Evolutionary conservation across 1,140 invertebrate species (phyloP), one percentile per base, ranked within the genome.

Genomic region (Armadillidium nasatum): DNA sequence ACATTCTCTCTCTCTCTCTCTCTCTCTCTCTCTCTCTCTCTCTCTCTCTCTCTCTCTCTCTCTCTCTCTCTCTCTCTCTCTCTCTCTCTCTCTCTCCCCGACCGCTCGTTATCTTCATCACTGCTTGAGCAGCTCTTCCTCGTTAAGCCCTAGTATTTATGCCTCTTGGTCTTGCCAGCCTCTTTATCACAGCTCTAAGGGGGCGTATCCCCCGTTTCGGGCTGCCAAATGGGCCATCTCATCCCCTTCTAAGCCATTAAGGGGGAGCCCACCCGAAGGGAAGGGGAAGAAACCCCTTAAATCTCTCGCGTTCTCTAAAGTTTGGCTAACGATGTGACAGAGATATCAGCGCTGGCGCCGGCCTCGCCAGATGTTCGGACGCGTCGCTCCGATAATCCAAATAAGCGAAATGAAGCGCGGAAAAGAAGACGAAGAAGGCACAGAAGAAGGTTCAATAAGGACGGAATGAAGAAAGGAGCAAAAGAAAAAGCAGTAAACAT

Each of bases 141-240:
- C 50, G 50, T 60, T 60, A 60, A 60, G 50, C 11, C 50, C 50
- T 3, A 60, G 50, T 60, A 60, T 60, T 60, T 60, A 60, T 60
- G 50, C 50, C 50, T 60, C 50, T 60, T 60, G 50, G 50, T 60
- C 50, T 60, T 60, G 50, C 50, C 50, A 60, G 50, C 50, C 50
- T 60, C 50, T 60, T 60, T 60, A 60, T 60, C 50, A 60, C 50
- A 60, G 50, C 50, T 60, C 50, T 60, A 60, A 60, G 50, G 50
- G 50, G 50, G 50, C 50, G 50, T 60, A 60, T 60, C 50, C 50
- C 50, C 50, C 50, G 11, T 60, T 60, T 33, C 19, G 50, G 50
- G 50, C 50, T 60, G 50, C 50, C 50, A 60, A 60, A 60, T 60
- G 50, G 50, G 50, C 50, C 50, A 60, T 60, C 50, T 60, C 50